Conservation (phyloP, 1,140 invertebrate genomes). For the Neocloeon triangulifer region DNA sequence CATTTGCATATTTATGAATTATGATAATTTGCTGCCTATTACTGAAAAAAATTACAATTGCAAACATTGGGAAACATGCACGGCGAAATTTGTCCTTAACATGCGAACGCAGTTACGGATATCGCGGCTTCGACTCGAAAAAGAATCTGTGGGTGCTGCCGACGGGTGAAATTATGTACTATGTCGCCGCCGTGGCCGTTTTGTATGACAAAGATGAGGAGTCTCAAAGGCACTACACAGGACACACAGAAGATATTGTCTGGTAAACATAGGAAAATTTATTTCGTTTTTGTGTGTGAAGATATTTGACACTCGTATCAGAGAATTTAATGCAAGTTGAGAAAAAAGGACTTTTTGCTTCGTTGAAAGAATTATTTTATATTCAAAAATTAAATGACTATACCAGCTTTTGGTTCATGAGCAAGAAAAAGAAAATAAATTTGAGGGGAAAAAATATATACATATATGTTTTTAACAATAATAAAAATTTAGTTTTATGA, state of each 20-base stretch:
- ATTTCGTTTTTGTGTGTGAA: too few species aligned
- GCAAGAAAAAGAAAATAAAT: too few species aligned
- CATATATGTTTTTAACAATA: too few species aligned
- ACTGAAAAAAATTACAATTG: background rate
- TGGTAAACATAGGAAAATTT: constrained; percentile 25
- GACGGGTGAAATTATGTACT: constrained; percentile 82
- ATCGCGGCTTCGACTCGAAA: constrained; percentile 66
- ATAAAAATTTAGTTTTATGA: too few species aligned
- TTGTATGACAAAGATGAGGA: constrained; percentile 78
- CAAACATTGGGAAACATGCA: background rate
- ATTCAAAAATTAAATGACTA: too few species aligned
- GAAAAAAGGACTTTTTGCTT: too few species aligned
- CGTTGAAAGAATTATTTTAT: too few species aligned
- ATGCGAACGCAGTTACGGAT: constrained; percentile 47
- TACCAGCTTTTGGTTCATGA: too few species aligned
- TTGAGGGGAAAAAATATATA: too few species aligned
- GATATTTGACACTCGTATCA: too few species aligned
- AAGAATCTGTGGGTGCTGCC: constrained; percentile 78
- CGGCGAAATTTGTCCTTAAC: background rate
- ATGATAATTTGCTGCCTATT: background rate
- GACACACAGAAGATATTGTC: constrained; percentile 82
- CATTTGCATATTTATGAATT: background rate
- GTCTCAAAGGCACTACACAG: constrained; percentile 75
- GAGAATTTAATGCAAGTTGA: too few species aligned
- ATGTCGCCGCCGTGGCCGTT: constrained; percentile 74